These are phyloP conservation scores for Dicyrtomina minuta DNA, from an alignment of 2,888 invertebrate genomes.

Conservation along the genomic window DNA sequence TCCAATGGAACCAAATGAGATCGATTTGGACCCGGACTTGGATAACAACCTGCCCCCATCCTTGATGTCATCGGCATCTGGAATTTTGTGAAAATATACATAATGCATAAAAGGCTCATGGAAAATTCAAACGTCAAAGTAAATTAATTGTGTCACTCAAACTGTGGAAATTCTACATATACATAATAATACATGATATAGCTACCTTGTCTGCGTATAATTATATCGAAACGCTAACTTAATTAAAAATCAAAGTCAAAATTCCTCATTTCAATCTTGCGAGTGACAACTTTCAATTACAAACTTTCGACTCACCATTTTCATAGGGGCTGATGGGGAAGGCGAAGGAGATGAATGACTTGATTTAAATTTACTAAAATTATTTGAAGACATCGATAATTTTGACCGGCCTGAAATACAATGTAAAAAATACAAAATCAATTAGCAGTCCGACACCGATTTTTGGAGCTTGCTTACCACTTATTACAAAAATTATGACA, in stretches of 20 bases:
- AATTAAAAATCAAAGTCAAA: neutral
- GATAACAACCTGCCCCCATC: constrained; percentile 49
- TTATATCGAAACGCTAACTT: no score
- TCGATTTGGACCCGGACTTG: constrained; percentile 52
- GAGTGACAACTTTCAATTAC: constrained; percentile 3
- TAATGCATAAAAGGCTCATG: no score
- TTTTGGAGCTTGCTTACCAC: no score
- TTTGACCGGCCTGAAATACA: constrained; percentile 50
- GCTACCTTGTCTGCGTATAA: no score
- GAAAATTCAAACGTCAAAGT: constrained; percentile 1
- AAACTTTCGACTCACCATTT: constrained; percentile 45
- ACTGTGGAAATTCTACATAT: neutral
- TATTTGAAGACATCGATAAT: constrained; percentile 52
- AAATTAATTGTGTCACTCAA: neutral
- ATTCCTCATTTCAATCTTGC: constrained; percentile 18
- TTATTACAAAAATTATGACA: neutral
- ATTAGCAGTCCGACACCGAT: no score
- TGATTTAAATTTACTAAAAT: constrained; percentile 53
- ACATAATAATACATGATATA: no score
- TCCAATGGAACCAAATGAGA: constrained; percentile 52
- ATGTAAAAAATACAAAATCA: neutral
- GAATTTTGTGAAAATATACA: constrained; percentile 1
- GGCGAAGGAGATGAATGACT: constrained; percentile 53
- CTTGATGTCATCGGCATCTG: constrained; percentile 52
- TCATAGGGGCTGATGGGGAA: constrained; percentile 52